A percentile compares a stretch with the other conserved stretches of the same genome.
Conservation (phyloP, 2,888 invertebrate species). For the Troides oblongomaculatus region DNA sequence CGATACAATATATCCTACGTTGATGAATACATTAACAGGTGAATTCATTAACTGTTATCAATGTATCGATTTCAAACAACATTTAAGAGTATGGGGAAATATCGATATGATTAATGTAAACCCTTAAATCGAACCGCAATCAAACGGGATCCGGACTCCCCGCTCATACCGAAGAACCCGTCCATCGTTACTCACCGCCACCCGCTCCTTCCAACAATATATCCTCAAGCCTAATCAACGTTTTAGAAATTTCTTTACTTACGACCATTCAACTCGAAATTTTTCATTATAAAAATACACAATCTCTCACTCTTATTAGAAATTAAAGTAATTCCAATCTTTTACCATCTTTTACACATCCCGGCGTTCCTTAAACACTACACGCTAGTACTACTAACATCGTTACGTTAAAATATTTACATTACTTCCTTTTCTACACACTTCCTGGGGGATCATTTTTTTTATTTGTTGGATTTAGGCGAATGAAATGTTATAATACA, state of each 20-base stretch:
- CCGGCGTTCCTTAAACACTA: slow-evolving; percentile 64
- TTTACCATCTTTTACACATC: slow-evolving; percentile 54
- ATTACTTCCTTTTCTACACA: slow-evolving; percentile 58
- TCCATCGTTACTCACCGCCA: slow-evolving; percentile 40
- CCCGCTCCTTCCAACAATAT: slow-evolving; percentile 49
- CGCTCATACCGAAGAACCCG: slow-evolving; percentile 46
- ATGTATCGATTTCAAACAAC: slow-evolving; percentile 68
- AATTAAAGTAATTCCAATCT: slow-evolving; percentile 40
- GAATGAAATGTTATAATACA: slow-evolving; percentile 39
- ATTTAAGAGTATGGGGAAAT: slow-evolving; percentile 54
- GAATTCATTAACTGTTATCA: slow-evolving; percentile 68
- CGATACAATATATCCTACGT: slow-evolving; percentile 68
- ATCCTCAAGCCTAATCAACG: slow-evolving; percentile 63
- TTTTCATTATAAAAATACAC: slow-evolving; percentile 74
- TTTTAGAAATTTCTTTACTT: slow-evolving; percentile 61
- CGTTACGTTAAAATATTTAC: slow-evolving; percentile 67
- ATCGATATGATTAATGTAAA: slow-evolving; percentile 75
- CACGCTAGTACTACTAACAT: slow-evolving; percentile 63
- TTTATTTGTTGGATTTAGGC: slow-evolving; percentile 45
- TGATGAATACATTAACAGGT: slow-evolving; percentile 78
- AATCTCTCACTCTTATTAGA: slow-evolving; percentile 54
- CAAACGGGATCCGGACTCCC: slow-evolving; percentile 63
- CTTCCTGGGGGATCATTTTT: slow-evolving; percentile 65
- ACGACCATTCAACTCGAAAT: slow-evolving; percentile 52
- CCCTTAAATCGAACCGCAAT: slow-evolving; percentile 54